Evolutionary conservation across 2,888 invertebrate species (phyloP), one percentile per base, ranked within the genome.

Genomic region (Polietes domitor): DNA sequence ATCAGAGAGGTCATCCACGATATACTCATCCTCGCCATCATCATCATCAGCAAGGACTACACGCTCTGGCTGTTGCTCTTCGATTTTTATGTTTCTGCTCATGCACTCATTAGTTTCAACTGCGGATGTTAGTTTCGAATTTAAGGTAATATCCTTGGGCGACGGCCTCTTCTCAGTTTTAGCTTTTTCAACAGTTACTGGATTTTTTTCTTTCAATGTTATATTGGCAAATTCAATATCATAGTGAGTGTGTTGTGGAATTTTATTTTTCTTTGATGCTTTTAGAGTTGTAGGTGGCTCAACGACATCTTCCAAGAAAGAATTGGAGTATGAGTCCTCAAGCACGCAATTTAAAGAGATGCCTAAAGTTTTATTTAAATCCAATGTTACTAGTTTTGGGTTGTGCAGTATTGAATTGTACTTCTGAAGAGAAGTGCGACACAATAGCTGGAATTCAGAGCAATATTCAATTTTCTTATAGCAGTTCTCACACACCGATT

Each of bases 401-500:
- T 61, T 17, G 3, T 61, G 61, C 3, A 58, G 9, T 9, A 58
- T 61, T 28, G 28, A n/a, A 61, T 65, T 65, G 12, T 19, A 63
- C 12, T 65, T 19, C 9, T 65, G 37, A 17, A 65, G 15, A 10
- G 65, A 65, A 19, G 0, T 41, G 1, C 12, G 65, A 41, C 65
- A 65, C 37, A 37, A 19, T 41, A 5, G 7, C 12, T 65, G 41
- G 6, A 65, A 65, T 41, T 65, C 10, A 0, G 21, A 65, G 37
- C 37, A 37, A 63, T 17, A 28, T n/a, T 7, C 5, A 63, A 63
- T 32, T 28, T 28, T 63, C 7, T n/a, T 32, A 32, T 17, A 63
- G 17, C 63, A 63, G 17, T 32, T 63, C 17, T 63, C 63, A 26
- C 63, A 63, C 17, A 63, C 63, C n/a, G 12, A n/a, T 5, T 28